A percentile compares a stretch with the other conserved stretches of the same genome.
These are phyloP conservation scores for Pogona vitticeps DNA, from an alignment of 2,113 vertebrate species.

Conservation along the genomic window DNA sequence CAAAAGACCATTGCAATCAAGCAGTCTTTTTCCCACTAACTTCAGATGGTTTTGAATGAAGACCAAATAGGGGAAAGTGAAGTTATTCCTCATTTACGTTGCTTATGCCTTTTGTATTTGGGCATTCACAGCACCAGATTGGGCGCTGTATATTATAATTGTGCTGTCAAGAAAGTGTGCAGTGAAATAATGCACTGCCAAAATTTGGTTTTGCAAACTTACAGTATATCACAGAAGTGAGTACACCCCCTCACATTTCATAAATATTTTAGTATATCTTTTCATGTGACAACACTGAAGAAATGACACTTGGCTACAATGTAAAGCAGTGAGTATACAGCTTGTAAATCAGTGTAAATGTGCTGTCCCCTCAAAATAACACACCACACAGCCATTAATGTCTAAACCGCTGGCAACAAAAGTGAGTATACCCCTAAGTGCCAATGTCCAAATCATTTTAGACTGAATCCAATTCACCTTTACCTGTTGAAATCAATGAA, in stretches of 20 bases:
- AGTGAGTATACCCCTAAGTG: too few relatives aligned
- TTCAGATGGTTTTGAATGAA: slow-evolving; percentile 12
- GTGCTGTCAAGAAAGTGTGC: background rate
- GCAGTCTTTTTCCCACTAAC: slow-evolving; percentile 5
- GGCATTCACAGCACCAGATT: background rate
- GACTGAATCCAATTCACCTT: background rate
- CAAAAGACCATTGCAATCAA: slow-evolving; percentile 2
- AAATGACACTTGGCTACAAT: too few relatives aligned
- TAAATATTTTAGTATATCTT: too few relatives aligned
- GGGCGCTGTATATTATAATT: slow-evolving; percentile 1
- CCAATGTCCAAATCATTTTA: background rate
- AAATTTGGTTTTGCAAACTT: background rate
- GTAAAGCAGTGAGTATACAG: too few relatives aligned
- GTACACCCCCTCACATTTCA: too few relatives aligned
- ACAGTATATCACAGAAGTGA: too few relatives aligned
- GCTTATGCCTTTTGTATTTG: background rate
- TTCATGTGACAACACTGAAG: too few relatives aligned
- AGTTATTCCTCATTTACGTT: background rate
- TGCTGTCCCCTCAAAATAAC: too few relatives aligned
- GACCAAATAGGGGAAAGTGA: slow-evolving; percentile 2
- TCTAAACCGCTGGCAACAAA: too few relatives aligned
- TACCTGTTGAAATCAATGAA: background rate
- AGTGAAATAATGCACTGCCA: background rate
- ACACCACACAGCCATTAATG: too few relatives aligned
- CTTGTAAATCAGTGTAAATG: too few relatives aligned